Base-by-base conservation (phyloP, 2,888 invertebrate genomes). In the Drosophila buzzatii region DNA sequence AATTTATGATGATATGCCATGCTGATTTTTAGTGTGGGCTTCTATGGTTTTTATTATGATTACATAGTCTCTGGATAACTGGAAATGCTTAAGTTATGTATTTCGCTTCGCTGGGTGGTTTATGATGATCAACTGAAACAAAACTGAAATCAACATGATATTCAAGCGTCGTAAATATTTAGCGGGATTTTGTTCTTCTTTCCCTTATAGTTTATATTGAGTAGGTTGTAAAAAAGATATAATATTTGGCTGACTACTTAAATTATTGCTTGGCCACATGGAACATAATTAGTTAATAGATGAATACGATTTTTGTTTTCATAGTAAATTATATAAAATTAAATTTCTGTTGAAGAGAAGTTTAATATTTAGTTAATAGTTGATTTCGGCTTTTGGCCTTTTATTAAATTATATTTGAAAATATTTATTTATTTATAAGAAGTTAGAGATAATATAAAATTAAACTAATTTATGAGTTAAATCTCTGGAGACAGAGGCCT, bases 1-100 rank as follows among this genome's bases (percentile, higher is more conserved):
- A 67, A 87, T 89, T 85, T 89, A 85, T 82, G 89, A 71, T 82
- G 61, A 66, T 81, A 70, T 71, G 83, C 69, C 73, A 85, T 60
- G 68, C 69, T 71, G 81, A 74, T 78, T 79, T 75, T 68, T 56
- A 73, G 66, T 76, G 76, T 66, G 66, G 76, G 76, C 76, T 63
- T 75, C 57, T 45, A 41, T 42, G 55, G 58, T 59, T 80, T 70
- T 80, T 61, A 71, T 71, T 71, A 61, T 76, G 80, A 79, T 80
- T 76, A 39, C 68, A 79, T 37, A 73, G 67, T 58, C 66, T 61
- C 31, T 44, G 10, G 57, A 58, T 77, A 67, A 64, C 59, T 75
- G 49, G 33, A 58, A 59, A 64, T 78, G 27, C 27, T 27, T 27
- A 49, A 75, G 65, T 70, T 71, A 71, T 59, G 62, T 41, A 49